phyloP scores from a whole-genome alignment of 2,113 vertebrate species.

The Athene noctua region DNA sequence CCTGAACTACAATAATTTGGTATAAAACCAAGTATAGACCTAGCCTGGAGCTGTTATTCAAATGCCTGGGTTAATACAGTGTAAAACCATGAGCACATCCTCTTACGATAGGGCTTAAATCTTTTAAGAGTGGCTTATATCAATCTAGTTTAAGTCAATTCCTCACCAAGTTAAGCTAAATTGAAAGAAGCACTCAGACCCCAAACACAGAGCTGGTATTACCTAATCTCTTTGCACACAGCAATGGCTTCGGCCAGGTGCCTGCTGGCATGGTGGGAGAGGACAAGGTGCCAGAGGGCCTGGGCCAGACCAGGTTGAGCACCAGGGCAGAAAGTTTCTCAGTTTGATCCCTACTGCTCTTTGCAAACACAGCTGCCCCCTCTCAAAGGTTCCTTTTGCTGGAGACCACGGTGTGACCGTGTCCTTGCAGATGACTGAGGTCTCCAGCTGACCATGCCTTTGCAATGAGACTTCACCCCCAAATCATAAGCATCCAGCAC shows the following conservation, averaged over 20 bases:
- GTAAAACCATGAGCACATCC: constrained; percentile 63
- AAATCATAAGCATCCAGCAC: not conserved
- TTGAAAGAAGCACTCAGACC: constrained; percentile 57
- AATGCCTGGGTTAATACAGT: constrained; percentile 59
- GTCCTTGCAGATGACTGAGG: not conserved
- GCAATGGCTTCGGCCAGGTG: not conserved
- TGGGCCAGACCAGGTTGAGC: not conserved
- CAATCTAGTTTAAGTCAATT: constrained; percentile 67
- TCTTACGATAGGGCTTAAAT: constrained; percentile 53
- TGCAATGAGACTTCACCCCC: not conserved
- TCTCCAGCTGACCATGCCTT: not conserved
- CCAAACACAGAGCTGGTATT: not conserved
- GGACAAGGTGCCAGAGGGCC: not conserved
- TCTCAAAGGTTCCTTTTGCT: not conserved
- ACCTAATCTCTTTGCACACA: constrained; percentile 3
- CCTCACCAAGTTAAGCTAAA: constrained; percentile 57
- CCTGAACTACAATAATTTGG: constrained; percentile 3
- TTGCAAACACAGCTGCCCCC: not conserved
- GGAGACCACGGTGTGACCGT: fast-evolving
- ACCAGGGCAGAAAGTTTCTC: not conserved
- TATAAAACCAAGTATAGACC: constrained; percentile 39
- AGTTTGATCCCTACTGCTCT: not conserved
- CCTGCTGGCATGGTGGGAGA: not conserved
- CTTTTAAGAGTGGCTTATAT: constrained; percentile 64
- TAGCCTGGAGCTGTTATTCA: constrained; percentile 54